A percentile compares a stretch with the other conserved stretches of the same genome.
Evolutionary conservation across 1,140 invertebrate genomes (phyloP).

Genomic region (Drosophila guanche): DNA sequence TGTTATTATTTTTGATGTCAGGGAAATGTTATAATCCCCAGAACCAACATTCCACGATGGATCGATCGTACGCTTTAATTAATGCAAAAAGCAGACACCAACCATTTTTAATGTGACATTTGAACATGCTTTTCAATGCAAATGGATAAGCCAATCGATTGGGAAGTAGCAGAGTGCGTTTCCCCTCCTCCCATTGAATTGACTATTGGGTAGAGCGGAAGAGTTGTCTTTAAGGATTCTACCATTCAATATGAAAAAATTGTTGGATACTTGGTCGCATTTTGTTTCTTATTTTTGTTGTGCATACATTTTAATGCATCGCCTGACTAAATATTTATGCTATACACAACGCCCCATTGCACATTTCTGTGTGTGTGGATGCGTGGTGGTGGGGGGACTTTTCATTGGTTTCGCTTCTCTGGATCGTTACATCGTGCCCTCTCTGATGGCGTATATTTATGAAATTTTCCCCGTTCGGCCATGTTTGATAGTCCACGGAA

Average conservation of each 20-base stretch:
- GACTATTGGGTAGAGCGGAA: constrained; percentile 8
- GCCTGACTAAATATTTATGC: constrained; percentile 73
- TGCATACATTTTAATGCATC: constrained; percentile 77
- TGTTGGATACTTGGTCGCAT: constrained; percentile 12
- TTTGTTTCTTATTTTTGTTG: constrained; percentile 47
- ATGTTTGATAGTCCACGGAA: constrained; percentile 10
- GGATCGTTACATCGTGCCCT: constrained; percentile 1
- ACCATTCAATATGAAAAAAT: not conserved
- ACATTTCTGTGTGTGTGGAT: constrained; percentile 32
- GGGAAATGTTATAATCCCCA: constrained; percentile 46
- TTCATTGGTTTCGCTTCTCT: constrained; percentile 26
- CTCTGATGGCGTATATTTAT: constrained; percentile 41
- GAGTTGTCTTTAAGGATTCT: constrained; percentile 57
- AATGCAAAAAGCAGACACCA: constrained; percentile 43
- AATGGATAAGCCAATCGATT: constrained; percentile 21
- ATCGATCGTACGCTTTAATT: constrained; percentile 46
- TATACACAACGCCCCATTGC: constrained; percentile 69
- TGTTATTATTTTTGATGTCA: constrained; percentile 65
- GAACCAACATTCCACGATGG: constrained; percentile 2
- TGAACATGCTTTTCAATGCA: constrained; percentile 45
- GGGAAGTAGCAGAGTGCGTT: constrained; percentile 15
- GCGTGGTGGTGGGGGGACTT: not conserved
- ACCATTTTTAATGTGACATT: constrained; percentile 66
- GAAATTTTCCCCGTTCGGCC: constrained; percentile 24
- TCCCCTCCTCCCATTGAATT: constrained; percentile 43